Conservation (phyloP, 2,797 vertebrate genomes). For the Telmatherina bonti region DNA sequence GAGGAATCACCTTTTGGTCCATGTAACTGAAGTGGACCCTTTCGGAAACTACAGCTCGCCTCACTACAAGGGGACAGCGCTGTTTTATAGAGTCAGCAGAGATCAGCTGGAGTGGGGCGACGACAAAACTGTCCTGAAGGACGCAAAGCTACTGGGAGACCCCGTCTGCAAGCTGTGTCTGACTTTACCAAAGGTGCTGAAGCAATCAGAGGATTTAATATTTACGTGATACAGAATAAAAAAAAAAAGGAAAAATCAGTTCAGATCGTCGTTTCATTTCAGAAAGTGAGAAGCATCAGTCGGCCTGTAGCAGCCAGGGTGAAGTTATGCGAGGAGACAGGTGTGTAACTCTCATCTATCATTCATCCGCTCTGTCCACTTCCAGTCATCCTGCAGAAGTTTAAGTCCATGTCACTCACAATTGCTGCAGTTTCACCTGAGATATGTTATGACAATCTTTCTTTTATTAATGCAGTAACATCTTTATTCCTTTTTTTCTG, state of each 20-base stretch:
- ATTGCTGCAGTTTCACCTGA: not conserved
- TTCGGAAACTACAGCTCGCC: constrained; percentile 90
- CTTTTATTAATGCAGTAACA: not conserved
- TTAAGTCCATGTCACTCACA: not conserved
- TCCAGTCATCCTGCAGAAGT: too few relatives aligned
- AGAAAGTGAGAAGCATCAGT: constrained; percentile 83
- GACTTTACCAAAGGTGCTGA: constrained; percentile 87
- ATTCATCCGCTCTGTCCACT: not conserved
- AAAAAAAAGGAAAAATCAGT: not conserved
- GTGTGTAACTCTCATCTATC: constrained; percentile 63
- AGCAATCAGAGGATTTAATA: not conserved
- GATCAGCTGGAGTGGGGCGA: constrained; percentile 74
- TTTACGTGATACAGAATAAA: not conserved
- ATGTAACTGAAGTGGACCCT: constrained; percentile 86
- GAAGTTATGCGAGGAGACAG: constrained; percentile 77
- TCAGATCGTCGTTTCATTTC: constrained; percentile 29
- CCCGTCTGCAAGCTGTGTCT: constrained; percentile 87
- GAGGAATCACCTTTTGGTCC: constrained; percentile 80
- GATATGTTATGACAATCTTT: not conserved
- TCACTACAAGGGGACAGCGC: constrained; percentile 88
- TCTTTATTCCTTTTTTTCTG: not conserved
- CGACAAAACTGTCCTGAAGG: constrained; percentile 46
- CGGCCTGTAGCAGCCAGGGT: constrained; percentile 70
- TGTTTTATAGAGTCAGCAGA: constrained; percentile 84
- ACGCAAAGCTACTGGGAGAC: constrained; percentile 68